Evolutionary conservation across 2,797 vertebrate species (phyloP).

Genomic region (Furcifer pardalis): DNA sequence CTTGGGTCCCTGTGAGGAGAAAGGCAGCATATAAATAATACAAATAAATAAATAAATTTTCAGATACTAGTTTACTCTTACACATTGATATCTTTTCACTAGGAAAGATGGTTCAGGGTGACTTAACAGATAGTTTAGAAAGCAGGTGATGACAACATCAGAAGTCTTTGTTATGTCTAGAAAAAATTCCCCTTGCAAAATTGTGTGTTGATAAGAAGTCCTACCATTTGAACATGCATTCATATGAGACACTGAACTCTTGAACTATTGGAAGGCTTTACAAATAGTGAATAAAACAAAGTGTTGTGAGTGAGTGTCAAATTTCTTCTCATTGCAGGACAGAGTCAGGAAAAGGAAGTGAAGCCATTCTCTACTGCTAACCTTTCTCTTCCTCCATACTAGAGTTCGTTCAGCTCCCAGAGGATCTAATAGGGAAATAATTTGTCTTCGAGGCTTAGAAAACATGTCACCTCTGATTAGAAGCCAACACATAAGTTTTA

Average conservation of each 20-base stretch:
- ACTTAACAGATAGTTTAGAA: background rate
- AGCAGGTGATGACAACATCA: background rate
- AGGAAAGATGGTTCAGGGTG: too few species aligned
- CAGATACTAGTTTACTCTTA: too few species aligned
- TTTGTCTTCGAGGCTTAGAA: conserved; percentile 22
- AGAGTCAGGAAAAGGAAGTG: conserved; percentile 65
- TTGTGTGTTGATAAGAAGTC: background rate
- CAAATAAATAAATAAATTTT: too few species aligned
- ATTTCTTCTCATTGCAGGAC: background rate
- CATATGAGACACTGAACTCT: background rate
- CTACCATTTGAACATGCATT: background rate
- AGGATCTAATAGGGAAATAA: conserved; percentile 12
- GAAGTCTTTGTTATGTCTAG: background rate
- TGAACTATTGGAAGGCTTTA: conserved; percentile 8
- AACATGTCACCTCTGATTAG: background rate
- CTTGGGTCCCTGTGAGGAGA: too few species aligned
- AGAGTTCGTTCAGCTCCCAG: background rate
- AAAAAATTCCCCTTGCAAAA: background rate
- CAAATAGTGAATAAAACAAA: conserved; percentile 16
- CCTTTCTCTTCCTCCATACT: conserved; percentile 6
- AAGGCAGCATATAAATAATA: too few species aligned
- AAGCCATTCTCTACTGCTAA: conserved; percentile 64
- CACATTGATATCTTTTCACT: too few species aligned
- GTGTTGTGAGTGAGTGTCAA: background rate
- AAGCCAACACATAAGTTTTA: conserved; percentile 21